These are phyloP conservation scores for Candidula unifasciata DNA, from an alignment of 2,888 invertebrate species.

Conservation along the genomic window DNA sequence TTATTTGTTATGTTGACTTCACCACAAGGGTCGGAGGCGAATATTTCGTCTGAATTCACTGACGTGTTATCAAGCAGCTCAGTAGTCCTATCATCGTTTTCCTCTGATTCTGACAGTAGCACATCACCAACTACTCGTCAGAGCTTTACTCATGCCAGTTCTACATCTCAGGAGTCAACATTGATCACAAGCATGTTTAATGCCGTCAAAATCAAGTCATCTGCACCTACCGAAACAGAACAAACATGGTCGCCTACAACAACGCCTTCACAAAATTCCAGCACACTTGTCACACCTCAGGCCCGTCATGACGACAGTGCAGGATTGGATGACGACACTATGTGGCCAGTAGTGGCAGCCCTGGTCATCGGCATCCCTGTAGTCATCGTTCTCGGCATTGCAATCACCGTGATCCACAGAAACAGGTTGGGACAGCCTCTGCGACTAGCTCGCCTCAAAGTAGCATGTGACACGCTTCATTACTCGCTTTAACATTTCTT, in stretches of 20 bases:
- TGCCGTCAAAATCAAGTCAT: background rate
- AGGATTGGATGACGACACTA: slow-evolving; percentile 32
- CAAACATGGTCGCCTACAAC: background rate
- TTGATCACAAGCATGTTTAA: background rate
- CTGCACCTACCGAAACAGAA: background rate
- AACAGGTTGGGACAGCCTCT: slow-evolving; percentile 52
- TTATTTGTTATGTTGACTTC: background rate
- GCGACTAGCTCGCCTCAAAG: background rate
- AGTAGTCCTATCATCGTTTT: background rate
- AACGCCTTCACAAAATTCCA: background rate
- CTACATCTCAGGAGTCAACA: background rate
- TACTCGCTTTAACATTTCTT: background rate
- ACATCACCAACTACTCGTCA: background rate
- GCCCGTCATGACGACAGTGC: background rate
- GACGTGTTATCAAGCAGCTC: background rate
- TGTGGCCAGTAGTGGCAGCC: slow-evolving; percentile 60
- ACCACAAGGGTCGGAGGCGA: background rate
- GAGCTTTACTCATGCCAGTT: background rate
- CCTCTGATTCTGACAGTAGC: background rate
- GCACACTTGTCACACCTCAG: background rate
- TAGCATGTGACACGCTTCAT: background rate
- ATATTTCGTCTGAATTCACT: background rate
- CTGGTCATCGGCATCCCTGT: slow-evolving; percentile 61
- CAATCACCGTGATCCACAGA: slow-evolving; percentile 59
- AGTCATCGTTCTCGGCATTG: slow-evolving; percentile 60